Base-by-base conservation (phyloP, 2,113 vertebrate species). In the Eublepharis macularius region DNA sequence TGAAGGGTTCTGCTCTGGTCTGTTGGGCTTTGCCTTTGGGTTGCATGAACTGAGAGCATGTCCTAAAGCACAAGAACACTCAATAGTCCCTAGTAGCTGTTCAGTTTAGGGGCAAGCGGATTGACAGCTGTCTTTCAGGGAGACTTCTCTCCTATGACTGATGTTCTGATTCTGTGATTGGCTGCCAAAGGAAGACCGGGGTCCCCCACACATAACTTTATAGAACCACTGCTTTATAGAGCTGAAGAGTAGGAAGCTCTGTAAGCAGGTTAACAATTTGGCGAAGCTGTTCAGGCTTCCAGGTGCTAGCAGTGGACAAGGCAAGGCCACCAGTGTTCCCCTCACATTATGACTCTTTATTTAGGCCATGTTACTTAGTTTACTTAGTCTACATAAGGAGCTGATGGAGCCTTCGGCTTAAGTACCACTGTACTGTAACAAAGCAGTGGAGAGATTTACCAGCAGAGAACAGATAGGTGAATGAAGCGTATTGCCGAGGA, bases 401-500 rank as follows among this genome's bases (percentile, higher is more conserved):
- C 34, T 45, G 39, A 83, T 92, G 57, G 74, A 69, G 79, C 83
- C 41, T 29, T 32, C n/a, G 2, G 89, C 86, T 74, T 92, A 79
- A 81, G 76, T 32, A 13, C 51, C 81, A 4, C 24, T 74, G 8
- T 66, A 34, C 73, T 82, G 36, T 90, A 89, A 84, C 81, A 93
- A 94, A 94, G 81, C 49, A 47, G 82, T 88, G 36, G 88, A 85
- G 93, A 92, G 92, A 94, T 94, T 92, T 94, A 92, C 63, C 66
- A 87, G 83, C 90, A 74, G 86, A 41, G 89, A 91, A 87, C 84
- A 0, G 19, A 39, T 57, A 63, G 82, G 68, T 82, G 87, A 89
- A 87, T 84, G 86, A 94, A 93, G 82, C 89, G 76, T 92, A 24
- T 92, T 93, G 89, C 88, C 86, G 88, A 89, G 83, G 77, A 82